phyloP scores from a whole-genome alignment of 2,888 invertebrate genomes.

The Leistus spinibarbis region DNA sequence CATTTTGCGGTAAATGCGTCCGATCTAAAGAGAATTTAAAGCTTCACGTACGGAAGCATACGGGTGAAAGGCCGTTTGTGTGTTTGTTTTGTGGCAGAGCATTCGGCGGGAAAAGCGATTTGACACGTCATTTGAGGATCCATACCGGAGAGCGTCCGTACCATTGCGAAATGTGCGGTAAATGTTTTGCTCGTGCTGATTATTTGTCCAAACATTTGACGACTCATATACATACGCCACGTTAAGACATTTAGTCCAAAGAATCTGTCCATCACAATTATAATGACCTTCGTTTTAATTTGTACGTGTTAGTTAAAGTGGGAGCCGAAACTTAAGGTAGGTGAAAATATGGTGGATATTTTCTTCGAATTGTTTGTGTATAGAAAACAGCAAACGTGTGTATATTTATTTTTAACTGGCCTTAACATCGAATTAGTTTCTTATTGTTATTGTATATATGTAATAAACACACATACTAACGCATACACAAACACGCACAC shows the following conservation, averaged over 20 bases:
- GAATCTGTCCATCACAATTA: neutral
- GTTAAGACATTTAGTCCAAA: conserved; percentile 47
- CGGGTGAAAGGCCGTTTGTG: conserved; percentile 89
- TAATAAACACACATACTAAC: conserved; percentile 1
- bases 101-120: conserved; percentile 86
- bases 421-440: conserved; percentile 34
- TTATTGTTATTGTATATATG: conserved; percentile 7
- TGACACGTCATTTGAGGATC: conserved; percentile 84
- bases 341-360: neutral
- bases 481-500: neutral
- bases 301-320: neutral
- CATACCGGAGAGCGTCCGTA: conserved; percentile 90
- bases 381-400: neutral
- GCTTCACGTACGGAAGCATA: conserved; percentile 84
- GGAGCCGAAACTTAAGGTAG: neutral
- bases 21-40: conserved; percentile 87
- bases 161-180: conserved; percentile 91
- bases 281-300: neutral
- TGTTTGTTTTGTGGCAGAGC: conserved; percentile 88
- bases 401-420: conserved; percentile 15
- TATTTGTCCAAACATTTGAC: conserved; percentile 90
- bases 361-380: neutral
- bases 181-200: conserved; percentile 89
- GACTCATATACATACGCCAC: conserved; percentile 83
- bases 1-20: conserved; percentile 89